phyloP scores from a whole-genome alignment of 2,888 invertebrate species.

The Oscheius sp. region DNA sequence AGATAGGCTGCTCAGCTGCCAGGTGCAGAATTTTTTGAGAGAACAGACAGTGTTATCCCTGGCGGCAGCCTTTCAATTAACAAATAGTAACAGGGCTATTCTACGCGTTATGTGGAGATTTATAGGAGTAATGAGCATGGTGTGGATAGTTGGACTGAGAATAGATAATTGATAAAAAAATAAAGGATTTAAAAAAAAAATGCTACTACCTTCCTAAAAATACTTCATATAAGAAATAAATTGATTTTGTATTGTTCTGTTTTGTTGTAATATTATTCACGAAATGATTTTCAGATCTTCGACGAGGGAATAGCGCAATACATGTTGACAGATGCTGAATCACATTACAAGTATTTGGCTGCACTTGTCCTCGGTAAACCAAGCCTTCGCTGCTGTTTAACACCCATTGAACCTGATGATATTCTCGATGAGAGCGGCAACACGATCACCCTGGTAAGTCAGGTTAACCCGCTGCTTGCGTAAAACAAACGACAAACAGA shows the following conservation, averaged over 20 bases:
- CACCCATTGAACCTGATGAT: slow-evolving; percentile 59
- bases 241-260: too few relatives aligned
- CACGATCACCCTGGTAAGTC: slow-evolving; percentile 37
- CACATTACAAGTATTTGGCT: slow-evolving; percentile 65
- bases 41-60: too few relatives aligned
- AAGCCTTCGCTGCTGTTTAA: slow-evolving; percentile 55
- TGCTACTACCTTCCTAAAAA: too few relatives aligned
- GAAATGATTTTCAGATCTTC: slow-evolving; percentile 57
- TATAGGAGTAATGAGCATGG: background rate
- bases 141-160: background rate
- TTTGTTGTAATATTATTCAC: too few relatives aligned
- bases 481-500: background rate
- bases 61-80: too few relatives aligned
- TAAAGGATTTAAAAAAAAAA: background rate
- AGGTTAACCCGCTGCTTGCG: background rate
- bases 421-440: slow-evolving; percentile 53
- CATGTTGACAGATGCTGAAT: slow-evolving; percentile 59
- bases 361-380: slow-evolving; percentile 57
- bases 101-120: background rate
- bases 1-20: too few relatives aligned
- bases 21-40: too few relatives aligned
- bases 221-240: too few relatives aligned
- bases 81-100: background rate
- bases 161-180: background rate
- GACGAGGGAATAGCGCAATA: slow-evolving; percentile 69